Conservation (phyloP, 2,888 invertebrate species). For the Synergus gifuensis region DNA sequence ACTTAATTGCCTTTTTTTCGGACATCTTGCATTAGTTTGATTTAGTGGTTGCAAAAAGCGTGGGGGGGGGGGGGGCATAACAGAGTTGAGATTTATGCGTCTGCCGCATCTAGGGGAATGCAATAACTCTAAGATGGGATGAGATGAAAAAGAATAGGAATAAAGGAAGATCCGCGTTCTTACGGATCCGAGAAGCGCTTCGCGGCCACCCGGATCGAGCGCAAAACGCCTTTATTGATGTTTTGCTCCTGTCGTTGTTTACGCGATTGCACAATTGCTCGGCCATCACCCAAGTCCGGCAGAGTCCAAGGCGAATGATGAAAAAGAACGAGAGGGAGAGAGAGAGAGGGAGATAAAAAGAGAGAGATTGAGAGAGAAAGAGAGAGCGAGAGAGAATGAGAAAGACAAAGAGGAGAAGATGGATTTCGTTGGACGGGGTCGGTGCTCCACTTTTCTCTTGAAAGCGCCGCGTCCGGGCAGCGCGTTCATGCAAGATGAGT, state of each 20-base stretch:
- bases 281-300: slow-evolving; percentile 20
- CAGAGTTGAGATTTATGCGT: slow-evolving; percentile 26
- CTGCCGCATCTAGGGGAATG: slow-evolving; percentile 21
- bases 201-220: slow-evolving; percentile 12
- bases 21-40: neutral
- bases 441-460: slow-evolving; percentile 63
- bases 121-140: slow-evolving; percentile 13
- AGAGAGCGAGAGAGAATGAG: slow-evolving; percentile 1
- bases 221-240: slow-evolving; percentile 1
- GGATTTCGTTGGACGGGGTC: slow-evolving; percentile 56
- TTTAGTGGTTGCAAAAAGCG: too few species aligned
- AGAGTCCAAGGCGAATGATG: neutral
- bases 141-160: slow-evolving; percentile 20
- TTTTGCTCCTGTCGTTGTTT: slow-evolving; percentile 22
- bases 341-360: neutral
- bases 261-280: slow-evolving; percentile 40
- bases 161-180: slow-evolving; percentile 19
- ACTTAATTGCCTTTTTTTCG: neutral
- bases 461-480: slow-evolving; percentile 45
- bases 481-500: slow-evolving; percentile 62
- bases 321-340: neutral
- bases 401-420: slow-evolving; percentile 45
- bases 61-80: neutral
- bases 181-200: slow-evolving; percentile 4
- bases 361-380: neutral